Evolutionary conservation across 2,113 vertebrate genomes (phyloP).

Genomic region (Dasypus novemcinctus): DNA sequence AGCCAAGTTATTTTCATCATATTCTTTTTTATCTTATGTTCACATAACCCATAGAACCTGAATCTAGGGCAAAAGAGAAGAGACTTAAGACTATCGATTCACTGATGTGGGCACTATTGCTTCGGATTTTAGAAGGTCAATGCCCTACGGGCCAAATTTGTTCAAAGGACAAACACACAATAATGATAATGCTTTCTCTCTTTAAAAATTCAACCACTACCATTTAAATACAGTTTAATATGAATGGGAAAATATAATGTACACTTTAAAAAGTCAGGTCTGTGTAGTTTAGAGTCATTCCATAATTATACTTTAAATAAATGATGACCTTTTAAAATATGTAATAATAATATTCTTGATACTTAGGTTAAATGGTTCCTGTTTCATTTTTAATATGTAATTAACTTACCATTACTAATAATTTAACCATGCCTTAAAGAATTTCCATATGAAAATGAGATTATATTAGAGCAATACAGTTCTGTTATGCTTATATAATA

Average conservation of each 20-base stretch:
- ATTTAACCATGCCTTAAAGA: slow-evolving; percentile 56
- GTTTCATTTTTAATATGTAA: slow-evolving; percentile 67
- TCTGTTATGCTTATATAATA: slow-evolving; percentile 66
- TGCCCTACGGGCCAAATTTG: slow-evolving; percentile 12
- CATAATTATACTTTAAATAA: slow-evolving; percentile 68
- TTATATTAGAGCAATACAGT: slow-evolving; percentile 57
- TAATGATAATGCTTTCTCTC: slow-evolving; percentile 23
- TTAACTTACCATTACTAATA: slow-evolving; percentile 65
- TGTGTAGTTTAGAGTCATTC: slow-evolving; percentile 52
- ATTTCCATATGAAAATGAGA: slow-evolving; percentile 53
- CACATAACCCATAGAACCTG: slow-evolving; percentile 62
- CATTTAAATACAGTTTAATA: slow-evolving; percentile 45
- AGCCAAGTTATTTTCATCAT: slow-evolving; percentile 66
- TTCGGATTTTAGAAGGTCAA: slow-evolving; percentile 66
- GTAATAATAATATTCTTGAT: slow-evolving; percentile 65
- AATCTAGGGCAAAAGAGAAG: slow-evolving; percentile 70
- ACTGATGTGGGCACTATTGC: slow-evolving; percentile 52
- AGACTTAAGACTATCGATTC: slow-evolving; percentile 59
- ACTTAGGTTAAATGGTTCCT: slow-evolving; percentile 59
- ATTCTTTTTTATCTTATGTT: slow-evolving; percentile 67
- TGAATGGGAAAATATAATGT: slow-evolving; percentile 36
- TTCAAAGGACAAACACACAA: slow-evolving; percentile 53
- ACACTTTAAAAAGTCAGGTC: not conserved
- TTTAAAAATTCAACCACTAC: slow-evolving; percentile 57
- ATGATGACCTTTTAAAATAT: slow-evolving; percentile 67